Evolutionary conservation across 2,113 vertebrate species (phyloP).

Genomic region (Camelus dromedarius): DNA sequence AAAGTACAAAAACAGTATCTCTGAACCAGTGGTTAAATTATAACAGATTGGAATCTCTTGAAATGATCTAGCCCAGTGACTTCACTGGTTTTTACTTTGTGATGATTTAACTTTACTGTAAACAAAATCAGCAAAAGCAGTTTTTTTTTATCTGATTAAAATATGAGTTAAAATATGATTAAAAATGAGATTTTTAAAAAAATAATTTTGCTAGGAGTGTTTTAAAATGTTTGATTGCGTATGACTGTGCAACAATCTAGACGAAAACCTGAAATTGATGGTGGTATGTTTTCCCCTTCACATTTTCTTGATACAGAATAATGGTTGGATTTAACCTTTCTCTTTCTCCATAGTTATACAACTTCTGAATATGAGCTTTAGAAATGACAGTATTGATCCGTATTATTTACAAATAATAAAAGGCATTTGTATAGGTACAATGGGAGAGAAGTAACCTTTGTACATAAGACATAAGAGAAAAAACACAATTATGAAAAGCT

Average conservation of each 20-base stretch:
- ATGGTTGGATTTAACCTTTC: slow-evolving; percentile 64
- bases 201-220: slow-evolving; percentile 18
- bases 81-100: slow-evolving; percentile 18
- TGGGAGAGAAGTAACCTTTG: slow-evolving; percentile 35
- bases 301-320: slow-evolving; percentile 67
- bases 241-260: neutral
- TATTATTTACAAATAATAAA: slow-evolving; percentile 47
- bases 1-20: slow-evolving; percentile 6
- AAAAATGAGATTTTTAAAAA: neutral
- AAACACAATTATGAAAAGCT: neutral
- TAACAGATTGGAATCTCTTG: neutral
- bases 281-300: slow-evolving; percentile 1
- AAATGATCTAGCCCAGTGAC: neutral
- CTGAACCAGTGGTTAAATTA: neutral
- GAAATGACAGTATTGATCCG: slow-evolving; percentile 31
- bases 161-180: neutral
- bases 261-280: slow-evolving; percentile 60
- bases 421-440: slow-evolving; percentile 21
- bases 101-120: slow-evolving; percentile 44
- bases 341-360: slow-evolving; percentile 45
- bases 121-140: slow-evolving; percentile 3
- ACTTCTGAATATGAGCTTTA: slow-evolving; percentile 26
- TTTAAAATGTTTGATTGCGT: slow-evolving; percentile 64
- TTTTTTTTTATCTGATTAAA: neutral
- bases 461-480: neutral